Evolutionary conservation across 2,888 invertebrate genomes (phyloP).

Genomic region (Bellardia bayeri): DNA sequence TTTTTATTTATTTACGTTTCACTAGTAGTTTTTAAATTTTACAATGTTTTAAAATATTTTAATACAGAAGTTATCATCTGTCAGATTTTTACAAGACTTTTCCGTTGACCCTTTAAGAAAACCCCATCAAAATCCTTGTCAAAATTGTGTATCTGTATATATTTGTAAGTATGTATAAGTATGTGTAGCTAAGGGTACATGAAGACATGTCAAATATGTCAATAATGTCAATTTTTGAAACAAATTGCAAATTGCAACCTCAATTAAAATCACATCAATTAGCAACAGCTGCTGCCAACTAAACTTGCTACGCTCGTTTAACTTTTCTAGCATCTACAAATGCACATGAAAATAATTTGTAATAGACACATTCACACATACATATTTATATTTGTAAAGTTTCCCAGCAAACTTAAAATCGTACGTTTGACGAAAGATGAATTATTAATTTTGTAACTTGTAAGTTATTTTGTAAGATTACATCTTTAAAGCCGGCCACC

Average conservation of each 20-base stretch:
- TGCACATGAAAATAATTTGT: not conserved
- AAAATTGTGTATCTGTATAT: not conserved
- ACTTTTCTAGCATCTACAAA: not conserved
- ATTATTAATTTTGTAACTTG: no score
- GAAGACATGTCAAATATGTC: slow-evolving; percentile 65
- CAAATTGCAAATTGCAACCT: slow-evolving; percentile 70
- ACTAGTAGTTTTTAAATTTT: no score
- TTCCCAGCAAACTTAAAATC: no score
- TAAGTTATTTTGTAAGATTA: no score
- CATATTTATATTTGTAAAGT: not conserved
- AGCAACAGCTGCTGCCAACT: slow-evolving; percentile 71
- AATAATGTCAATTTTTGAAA: slow-evolving; percentile 67
- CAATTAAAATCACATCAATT: slow-evolving; percentile 75
- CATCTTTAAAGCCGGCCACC: no score
- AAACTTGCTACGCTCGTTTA: slow-evolving; percentile 24
- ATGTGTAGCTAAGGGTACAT: not conserved
- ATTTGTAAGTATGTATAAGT: not conserved
- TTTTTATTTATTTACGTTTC: no score
- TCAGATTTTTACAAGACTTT: not conserved
- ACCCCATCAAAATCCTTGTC: no score
- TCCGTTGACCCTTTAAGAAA: not conserved
- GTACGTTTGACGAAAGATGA: no score
- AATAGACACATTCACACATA: not conserved
- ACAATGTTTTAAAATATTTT: no score
- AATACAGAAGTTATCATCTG: no score